Evolutionary conservation across 2,888 invertebrate species (phyloP).

Genomic region (Pheosia gnoma): DNA sequence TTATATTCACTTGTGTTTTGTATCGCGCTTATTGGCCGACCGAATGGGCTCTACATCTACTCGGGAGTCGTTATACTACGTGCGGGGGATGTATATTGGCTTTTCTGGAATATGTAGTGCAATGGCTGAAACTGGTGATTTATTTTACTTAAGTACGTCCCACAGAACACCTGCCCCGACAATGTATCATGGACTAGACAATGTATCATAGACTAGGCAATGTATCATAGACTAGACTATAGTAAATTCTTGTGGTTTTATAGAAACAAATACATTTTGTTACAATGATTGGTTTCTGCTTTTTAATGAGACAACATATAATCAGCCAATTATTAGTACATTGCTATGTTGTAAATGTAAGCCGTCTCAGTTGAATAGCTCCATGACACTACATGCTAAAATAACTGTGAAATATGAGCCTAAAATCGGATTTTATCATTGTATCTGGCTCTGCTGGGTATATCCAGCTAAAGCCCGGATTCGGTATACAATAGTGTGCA

Average conservation of each 20-base stretch:
- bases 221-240: not conserved
- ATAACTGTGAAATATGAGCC: not conserved
- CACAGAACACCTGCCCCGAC: not conserved
- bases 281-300: too few relatives aligned
- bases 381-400: not conserved
- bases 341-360: too few relatives aligned
- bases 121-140: not conserved
- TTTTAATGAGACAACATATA: too few relatives aligned
- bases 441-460: not conserved
- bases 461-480: not conserved
- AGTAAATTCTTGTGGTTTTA: too few relatives aligned
- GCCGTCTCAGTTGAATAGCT: too few relatives aligned
- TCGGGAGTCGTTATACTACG: not conserved
- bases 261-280: too few relatives aligned
- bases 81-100: not conserved
- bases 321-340: too few relatives aligned
- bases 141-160: not conserved
- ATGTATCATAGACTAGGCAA: not conserved
- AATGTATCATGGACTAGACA: not conserved
- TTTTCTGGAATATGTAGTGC: not conserved
- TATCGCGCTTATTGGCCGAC: not conserved
- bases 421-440: not conserved
- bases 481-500: not conserved
- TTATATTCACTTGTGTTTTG: not conserved
- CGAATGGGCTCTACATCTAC: not conserved